These are phyloP conservation scores for Leucophenga varia DNA, from an alignment of 1,140 invertebrate genomes.

Conservation along the genomic window DNA sequence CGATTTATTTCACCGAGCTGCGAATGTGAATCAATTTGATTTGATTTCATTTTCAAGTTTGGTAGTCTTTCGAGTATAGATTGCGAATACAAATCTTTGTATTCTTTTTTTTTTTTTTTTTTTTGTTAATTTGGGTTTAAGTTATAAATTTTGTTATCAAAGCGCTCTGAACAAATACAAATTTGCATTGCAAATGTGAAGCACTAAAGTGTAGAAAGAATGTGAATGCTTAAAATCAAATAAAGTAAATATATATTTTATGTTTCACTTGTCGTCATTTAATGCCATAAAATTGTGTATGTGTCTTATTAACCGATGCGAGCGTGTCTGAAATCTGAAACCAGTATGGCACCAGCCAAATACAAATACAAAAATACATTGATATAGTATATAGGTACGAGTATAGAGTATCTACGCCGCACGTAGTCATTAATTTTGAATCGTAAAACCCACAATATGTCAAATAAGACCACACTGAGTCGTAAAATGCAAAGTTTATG, in stretches of 20 bases:
- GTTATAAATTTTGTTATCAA: too few relatives aligned
- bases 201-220: constrained; percentile 22
- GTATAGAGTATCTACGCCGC: constrained; percentile 34
- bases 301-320: constrained; percentile 53
- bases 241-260: constrained; percentile 50
- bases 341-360: constrained; percentile 48
- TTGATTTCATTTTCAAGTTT: too few relatives aligned
- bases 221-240: constrained; percentile 25
- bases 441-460: constrained; percentile 55
- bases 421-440: constrained; percentile 47
- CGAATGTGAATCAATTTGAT: too few relatives aligned
- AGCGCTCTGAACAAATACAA: too few relatives aligned
- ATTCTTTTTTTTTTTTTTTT: too few relatives aligned
- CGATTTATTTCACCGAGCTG: constrained; percentile 47
- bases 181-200: constrained; percentile 48
- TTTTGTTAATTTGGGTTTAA: too few relatives aligned
- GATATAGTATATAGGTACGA: too few relatives aligned
- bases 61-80: too few relatives aligned
- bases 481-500: constrained; percentile 53
- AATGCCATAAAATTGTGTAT: constrained; percentile 54
- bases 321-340: constrained; percentile 30
- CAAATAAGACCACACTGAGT: constrained; percentile 53
- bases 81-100: too few relatives aligned
- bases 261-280: constrained; percentile 54
- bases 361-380: too few relatives aligned